These are phyloP conservation scores for Orestias chungarensis DNA, from an alignment of 2,797 vertebrate species.

Conservation along the genomic window DNA sequence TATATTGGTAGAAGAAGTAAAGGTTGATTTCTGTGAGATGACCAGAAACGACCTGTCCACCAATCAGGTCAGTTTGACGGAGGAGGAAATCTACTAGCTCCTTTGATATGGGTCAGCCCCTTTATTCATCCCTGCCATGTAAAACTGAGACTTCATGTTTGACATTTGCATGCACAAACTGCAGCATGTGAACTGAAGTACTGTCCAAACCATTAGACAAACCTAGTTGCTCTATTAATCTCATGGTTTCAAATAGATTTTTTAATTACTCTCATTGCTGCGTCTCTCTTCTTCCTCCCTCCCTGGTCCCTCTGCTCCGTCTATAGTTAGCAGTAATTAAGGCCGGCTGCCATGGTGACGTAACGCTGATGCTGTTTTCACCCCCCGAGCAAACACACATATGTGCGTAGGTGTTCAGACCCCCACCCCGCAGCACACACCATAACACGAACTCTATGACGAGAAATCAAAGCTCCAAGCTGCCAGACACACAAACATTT, in stretches of 20 bases:
- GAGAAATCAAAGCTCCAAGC: slow-evolving; percentile 33
- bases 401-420: slow-evolving; percentile 50
- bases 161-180: slow-evolving; percentile 17
- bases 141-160: background rate
- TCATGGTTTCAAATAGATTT: slow-evolving; percentile 67
- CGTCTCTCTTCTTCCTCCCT: slow-evolving; percentile 43
- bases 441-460: slow-evolving; percentile 22
- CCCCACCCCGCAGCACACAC: slow-evolving; percentile 23
- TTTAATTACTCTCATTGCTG: slow-evolving; percentile 72
- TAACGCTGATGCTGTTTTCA: slow-evolving; percentile 58
- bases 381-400: slow-evolving; percentile 43
- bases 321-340: slow-evolving; percentile 80
- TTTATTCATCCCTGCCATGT: background rate
- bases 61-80: background rate
- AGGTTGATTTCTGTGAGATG: too few relatives aligned
- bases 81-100: background rate
- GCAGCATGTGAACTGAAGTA: slow-evolving; percentile 13
- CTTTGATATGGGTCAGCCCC: background rate
- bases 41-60: background rate
- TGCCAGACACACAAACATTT: slow-evolving; percentile 25
- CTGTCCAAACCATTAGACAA: slow-evolving; percentile 15
- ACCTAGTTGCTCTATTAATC: slow-evolving; percentile 48
- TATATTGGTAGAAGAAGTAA: too few relatives aligned
- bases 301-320: slow-evolving; percentile 46
- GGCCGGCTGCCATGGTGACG: slow-evolving; percentile 63